Base-by-base conservation (phyloP, 1,140 invertebrate genomes). In the Neelides sp. region DNA sequence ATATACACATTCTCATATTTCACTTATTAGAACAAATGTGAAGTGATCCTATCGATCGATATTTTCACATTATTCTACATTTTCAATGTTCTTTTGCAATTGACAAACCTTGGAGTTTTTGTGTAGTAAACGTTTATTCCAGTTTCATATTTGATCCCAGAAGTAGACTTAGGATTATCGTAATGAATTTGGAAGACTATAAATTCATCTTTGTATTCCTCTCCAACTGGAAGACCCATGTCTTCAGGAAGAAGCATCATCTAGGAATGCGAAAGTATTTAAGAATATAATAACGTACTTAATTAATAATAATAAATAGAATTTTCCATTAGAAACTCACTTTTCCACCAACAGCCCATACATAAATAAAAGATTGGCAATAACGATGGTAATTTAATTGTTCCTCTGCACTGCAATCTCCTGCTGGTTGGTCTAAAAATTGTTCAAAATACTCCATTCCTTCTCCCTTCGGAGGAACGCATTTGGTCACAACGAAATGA, bases 311-410 rank as follows among this genome's bases (percentile, higher is more conserved):
- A 46, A 8, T 20, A 5, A 27, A 34, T n/a, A 19, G 28, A 40
- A 19, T 35, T 27, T 36, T 36, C 23, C 13, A 4, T 20, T 34
- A 34, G 10, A 20, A 22, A 48, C 26, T 35, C 10, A 50, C 48
- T 27, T 42, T 3, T 52, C 50, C 50, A 3, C 50, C 50, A 7
- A 24, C 28, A 8, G 50, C 50, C 52, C 52, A 54, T 5, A 43
- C 52, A 15, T 42, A 54, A 8, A 35, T 15, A 13, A 3, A 8
- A 13, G 10, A 2, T 4, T 20, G 7, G 28, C 35, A 42, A 41
- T 34, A 32, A n/a, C 1, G 5, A 2, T 4, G 0, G 20, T 4
- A 22, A 4, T 26, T 13, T 42, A 13, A 1, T n/a, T 23, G 5
- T n/a, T 34, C 19, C 15, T 27, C 7, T 5, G 10, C 27, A 12